These are phyloP conservation scores for Pelusios castaneus DNA, from an alignment of 2,113 vertebrate genomes.

Conservation along the genomic window DNA sequence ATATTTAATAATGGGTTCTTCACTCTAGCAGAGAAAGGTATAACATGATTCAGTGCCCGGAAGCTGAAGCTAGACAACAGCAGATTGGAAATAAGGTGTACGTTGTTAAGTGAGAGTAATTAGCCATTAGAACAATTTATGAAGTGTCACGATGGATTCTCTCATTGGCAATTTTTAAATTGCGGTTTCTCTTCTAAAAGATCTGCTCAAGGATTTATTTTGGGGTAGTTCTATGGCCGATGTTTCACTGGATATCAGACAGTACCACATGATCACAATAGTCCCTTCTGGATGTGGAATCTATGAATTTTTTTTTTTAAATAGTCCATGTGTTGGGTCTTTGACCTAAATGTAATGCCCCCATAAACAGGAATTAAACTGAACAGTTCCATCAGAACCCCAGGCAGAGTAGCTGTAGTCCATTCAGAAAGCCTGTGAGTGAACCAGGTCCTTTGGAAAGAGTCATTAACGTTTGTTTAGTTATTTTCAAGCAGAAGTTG, in stretches of 20 bases:
- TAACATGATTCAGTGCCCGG: neutral
- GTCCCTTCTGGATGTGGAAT: neutral
- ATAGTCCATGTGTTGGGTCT: neutral
- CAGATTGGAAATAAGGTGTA: neutral
- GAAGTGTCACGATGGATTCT: neutral
- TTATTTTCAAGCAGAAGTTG: constrained; percentile 71
- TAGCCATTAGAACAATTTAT: neutral
- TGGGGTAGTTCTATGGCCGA: neutral
- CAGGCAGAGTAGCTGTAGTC: neutral
- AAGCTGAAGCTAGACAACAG: neutral
- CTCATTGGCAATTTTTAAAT: neutral
- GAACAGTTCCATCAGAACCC: neutral
- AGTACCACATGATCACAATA: neutral
- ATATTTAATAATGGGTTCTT: neutral
- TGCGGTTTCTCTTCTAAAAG: neutral
- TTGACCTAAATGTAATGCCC: neutral
- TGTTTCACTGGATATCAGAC: neutral
- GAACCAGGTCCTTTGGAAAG: constrained; percentile 42
- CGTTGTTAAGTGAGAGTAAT: neutral
- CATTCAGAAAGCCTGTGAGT: neutral
- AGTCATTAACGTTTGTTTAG: constrained; percentile 71
- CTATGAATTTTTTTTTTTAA: no score
- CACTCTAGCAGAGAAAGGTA: neutral
- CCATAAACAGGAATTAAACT: neutral
- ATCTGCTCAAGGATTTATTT: neutral